Conservation (phyloP, 2,888 invertebrate species). For the Athetis lepigone region DNA sequence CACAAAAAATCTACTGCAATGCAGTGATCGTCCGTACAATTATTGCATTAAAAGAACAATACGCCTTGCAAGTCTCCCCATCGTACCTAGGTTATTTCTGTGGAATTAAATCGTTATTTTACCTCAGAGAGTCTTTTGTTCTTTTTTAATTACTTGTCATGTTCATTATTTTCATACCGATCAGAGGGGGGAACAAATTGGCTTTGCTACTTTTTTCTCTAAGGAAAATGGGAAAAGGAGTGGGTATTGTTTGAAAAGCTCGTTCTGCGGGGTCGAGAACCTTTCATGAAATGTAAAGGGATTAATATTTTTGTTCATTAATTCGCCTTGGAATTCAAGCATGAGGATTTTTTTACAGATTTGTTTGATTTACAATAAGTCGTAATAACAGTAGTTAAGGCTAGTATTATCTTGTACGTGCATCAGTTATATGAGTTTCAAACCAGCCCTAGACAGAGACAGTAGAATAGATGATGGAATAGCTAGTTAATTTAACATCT, state of each 20-base stretch:
- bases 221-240: slow-evolving; percentile 17
- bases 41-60: slow-evolving; percentile 39
- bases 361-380: too few species aligned
- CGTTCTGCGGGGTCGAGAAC: not conserved
- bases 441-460: too few species aligned
- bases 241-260: slow-evolving; percentile 30
- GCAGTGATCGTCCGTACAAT: slow-evolving; percentile 37
- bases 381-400: too few species aligned
- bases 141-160: slow-evolving; percentile 49
- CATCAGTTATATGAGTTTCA: too few species aligned
- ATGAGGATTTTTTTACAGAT: too few species aligned
- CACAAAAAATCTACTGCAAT: slow-evolving; percentile 38
- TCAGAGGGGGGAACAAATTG: slow-evolving; percentile 38
- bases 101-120: slow-evolving; percentile 47
- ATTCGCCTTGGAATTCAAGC: too few species aligned
- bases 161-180: slow-evolving; percentile 54
- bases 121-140: slow-evolving; percentile 46
- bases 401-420: too few species aligned
- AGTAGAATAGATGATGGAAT: too few species aligned
- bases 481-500: too few species aligned
- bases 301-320: slow-evolving; percentile 2
- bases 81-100: slow-evolving; percentile 22
- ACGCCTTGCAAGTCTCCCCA: slow-evolving; percentile 18
- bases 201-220: slow-evolving; percentile 16
- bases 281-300: not conserved